These are phyloP conservation scores for Clytia hemisphaerica DNA, from an alignment of 30 jellyfish, hydroid and myxozoan genomes.

Conservation along the genomic window DNA sequence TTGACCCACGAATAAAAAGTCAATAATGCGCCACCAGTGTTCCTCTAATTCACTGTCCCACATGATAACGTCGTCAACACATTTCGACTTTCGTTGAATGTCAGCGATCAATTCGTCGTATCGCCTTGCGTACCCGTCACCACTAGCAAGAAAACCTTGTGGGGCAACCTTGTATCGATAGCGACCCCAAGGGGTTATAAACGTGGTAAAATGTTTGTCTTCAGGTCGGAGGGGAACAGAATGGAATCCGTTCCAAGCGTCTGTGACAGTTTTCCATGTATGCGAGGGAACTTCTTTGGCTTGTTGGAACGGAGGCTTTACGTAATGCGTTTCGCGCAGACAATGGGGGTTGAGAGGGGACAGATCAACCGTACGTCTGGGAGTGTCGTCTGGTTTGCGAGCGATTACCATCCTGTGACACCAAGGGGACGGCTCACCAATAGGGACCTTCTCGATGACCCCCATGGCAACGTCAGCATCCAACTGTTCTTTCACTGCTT, in stretches of 20 bases:
- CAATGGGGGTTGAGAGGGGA: background rate
- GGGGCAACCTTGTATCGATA: no score
- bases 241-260: no score
- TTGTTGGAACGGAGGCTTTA: slow-evolving; percentile 1
- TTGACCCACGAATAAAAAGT: background rate
- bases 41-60: background rate
- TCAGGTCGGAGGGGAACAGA: no score
- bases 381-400: background rate
- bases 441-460: background rate
- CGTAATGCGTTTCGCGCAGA: background rate
- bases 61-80: background rate
- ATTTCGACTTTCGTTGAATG: no score
- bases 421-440: slow-evolving; percentile 6
- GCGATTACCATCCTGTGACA: background rate
- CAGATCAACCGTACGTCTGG: background rate
- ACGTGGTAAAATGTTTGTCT: no score
- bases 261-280: background rate
- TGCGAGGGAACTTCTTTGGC: background rate
- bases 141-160: background rate
- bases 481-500: background rate
- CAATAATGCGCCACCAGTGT: background rate
- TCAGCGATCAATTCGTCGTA: no score
- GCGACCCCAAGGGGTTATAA: no score
- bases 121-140: no score
- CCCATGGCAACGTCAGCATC: background rate